Evolutionary conservation across 2,888 invertebrate species (phyloP).

Genomic region (Alentia gelatinosa): DNA sequence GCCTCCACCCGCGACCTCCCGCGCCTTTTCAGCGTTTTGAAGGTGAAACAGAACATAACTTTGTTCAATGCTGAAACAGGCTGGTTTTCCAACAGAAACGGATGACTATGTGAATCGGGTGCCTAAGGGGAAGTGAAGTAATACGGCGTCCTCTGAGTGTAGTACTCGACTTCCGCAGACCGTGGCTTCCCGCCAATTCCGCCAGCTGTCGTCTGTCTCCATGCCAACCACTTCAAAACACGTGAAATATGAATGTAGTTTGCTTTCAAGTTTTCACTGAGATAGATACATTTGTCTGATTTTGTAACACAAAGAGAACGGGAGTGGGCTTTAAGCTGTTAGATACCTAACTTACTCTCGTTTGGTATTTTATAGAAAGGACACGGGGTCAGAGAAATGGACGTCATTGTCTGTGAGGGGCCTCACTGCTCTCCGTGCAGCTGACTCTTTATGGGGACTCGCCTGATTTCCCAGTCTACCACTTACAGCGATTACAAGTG

Average conservation of each 20-base stretch:
- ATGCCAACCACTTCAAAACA: neutral
- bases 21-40: slow-evolving; percentile 34
- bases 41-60: slow-evolving; percentile 39
- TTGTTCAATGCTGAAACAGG: neutral
- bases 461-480: neutral
- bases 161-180: neutral
- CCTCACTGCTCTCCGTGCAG: neutral
- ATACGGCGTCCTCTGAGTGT: neutral
- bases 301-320: neutral
- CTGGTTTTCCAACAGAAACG: slow-evolving; percentile 7
- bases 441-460: neutral
- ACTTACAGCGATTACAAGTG: neutral
- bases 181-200: neutral
- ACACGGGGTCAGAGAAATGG: neutral
- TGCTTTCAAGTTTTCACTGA: neutral
- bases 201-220: neutral
- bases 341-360: too few species aligned
- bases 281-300: neutral
- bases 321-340: too few species aligned
- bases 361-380: too few species aligned
- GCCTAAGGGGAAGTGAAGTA: neutral
- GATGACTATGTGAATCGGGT: neutral
- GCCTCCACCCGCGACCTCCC: neutral
- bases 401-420: neutral
- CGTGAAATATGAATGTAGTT: neutral